These are phyloP conservation scores for Lottia gigantea DNA, from an alignment of 2,888 invertebrate species.

Conservation along the genomic window DNA sequence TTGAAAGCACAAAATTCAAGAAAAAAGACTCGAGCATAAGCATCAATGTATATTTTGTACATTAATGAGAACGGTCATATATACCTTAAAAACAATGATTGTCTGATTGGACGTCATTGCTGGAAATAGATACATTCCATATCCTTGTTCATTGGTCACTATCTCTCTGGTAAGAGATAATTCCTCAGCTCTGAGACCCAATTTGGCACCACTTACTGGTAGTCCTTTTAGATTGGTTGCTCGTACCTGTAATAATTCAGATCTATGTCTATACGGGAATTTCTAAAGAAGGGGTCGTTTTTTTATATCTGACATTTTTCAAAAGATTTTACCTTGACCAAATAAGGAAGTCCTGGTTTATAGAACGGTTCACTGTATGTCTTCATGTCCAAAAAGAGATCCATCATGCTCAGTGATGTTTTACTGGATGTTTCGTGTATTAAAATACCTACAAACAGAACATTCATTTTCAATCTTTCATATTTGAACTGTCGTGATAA, in stretches of 20 bases:
- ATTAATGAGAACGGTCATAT: neutral
- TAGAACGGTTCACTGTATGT: conserved; percentile 11
- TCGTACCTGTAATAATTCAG: neutral
- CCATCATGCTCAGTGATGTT: neutral
- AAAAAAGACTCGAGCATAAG: no score
- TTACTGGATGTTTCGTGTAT: neutral
- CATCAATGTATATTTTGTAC: no score
- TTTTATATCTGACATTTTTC: no score
- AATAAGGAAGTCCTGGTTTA: conserved; percentile 15
- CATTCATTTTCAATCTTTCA: neutral
- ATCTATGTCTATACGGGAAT: no score
- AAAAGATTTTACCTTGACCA: conserved; percentile 5
- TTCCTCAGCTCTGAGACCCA: conserved; percentile 8
- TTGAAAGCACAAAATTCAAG: no score
- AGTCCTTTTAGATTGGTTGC: conserved; percentile 3
- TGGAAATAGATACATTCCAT: conserved; percentile 12
- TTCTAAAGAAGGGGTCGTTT: no score
- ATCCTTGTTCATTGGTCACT: conserved; percentile 11
- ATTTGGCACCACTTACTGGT: neutral
- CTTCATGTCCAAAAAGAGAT: conserved; percentile 5
- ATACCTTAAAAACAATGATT: conserved; percentile 13
- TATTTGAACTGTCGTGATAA: no score
- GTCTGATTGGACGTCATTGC: conserved; percentile 7
- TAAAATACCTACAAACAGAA: neutral
- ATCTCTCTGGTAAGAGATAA: neutral